Evolutionary conservation across 2,797 vertebrate genomes (phyloP), one percentile per base, ranked within the genome.

Genomic region (Gallirallus australis): DNA sequence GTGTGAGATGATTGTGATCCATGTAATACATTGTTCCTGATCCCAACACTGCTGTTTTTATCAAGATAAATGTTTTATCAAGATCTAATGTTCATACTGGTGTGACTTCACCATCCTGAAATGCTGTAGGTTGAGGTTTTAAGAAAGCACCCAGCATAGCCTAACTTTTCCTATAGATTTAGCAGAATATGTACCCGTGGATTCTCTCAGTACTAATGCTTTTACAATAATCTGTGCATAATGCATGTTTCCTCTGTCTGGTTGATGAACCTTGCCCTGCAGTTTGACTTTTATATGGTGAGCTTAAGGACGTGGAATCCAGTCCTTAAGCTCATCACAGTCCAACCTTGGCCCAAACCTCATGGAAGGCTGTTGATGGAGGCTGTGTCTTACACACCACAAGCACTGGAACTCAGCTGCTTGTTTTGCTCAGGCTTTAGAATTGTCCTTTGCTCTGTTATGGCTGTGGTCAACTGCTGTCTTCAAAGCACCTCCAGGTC

Each of bases 21-120:
- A 7, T 37, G 15, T 54, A 54, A 28, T 60, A 48, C 8, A 5
- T 7, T 7, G 6, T 37, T 87, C 18, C n/a, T 3, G 6, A 0
- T 47, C 89, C 37, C 57, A 80, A 52, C 18, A 15, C 21, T 79
- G 15, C 16, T 13, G 17, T 50, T 53, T 84, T n/a, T 57, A 48
- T 56, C 56, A 47, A 10, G 50, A 30, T 19, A 42, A 42, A 42
- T 42, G 42, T 42, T 42, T 42, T 42, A 42, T 18, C 18, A 45
- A 45, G 12, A 18, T 85, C 16, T 37, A 18, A 4, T 50, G 23
- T 8, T 84, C 15, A 4, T 48, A 31, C 16, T 30, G 52, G 23
- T 53, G 8, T 47, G 28, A 75, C 31, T 68, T 75, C 48, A 52
- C 48, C 15, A 11, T 68, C 28, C 48, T 71, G 66, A 23, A 60